Base-by-base conservation (phyloP, 2,113 vertebrate species). In the Proterorhinus semilunaris region DNA sequence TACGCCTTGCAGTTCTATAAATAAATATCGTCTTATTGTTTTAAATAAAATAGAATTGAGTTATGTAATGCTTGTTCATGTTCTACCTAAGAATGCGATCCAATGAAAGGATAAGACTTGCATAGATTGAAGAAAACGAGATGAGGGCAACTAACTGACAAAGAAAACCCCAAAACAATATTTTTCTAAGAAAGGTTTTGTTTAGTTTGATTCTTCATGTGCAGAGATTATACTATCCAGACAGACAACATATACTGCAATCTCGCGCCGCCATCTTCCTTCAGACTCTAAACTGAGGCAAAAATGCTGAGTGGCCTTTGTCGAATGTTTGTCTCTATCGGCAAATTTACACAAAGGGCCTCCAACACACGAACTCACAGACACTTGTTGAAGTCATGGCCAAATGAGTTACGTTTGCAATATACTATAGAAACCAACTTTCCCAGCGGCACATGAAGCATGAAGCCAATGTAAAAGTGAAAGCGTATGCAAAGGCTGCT, bases 391-490 rank as follows among this genome's bases (percentile, higher is more conserved):
- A 46, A 79, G 62, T 61, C 51, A 17, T 12, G 65, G 48, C 63
- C 67, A 47, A 16, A 77, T 77, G 78, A 82, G 79, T 84, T 76
- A 82, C 11, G 43, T 67, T 68, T 51, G 21, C 74, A 70, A 70
- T 57, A 85, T 69, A 83, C 43, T 68, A 0, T 10, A 45, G 65
- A 52, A 65, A 77, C 16, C 7, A 63, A 71, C 52, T 12, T 72
- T 47, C 50, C 78, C 76, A 71, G 68, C 73, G 75, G 68, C 46
- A 8, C 58, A 85, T 79, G 21, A 62, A 62, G 47, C 66, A 71
- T 75, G 64, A 58, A 59, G 43, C 49, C 61, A 47, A 76, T 69
- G 75, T 48, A 42, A 72, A 71, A 75, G 16, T 45, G 36, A 73
- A 78, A 4, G 8, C 6, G 17, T 6, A 55, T 27, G 9, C 27